Conservation (phyloP, 2,113 vertebrate species). For the Chaetorhynchus papuensis region DNA sequence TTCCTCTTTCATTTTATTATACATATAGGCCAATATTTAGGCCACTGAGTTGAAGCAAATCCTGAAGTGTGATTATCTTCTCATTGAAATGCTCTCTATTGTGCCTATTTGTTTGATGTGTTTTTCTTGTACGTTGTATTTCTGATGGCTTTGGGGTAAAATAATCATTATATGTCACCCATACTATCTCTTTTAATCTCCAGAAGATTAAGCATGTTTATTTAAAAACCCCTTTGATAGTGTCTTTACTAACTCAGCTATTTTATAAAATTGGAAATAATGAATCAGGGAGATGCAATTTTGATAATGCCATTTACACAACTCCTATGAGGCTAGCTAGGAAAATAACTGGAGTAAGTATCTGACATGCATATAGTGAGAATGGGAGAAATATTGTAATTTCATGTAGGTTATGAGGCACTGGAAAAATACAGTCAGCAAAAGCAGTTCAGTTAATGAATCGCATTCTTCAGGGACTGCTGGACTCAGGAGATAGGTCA, state of each 20-base stretch:
- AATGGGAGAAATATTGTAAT: slow-evolving; percentile 51
- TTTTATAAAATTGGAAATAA: slow-evolving; percentile 52
- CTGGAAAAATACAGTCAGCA: slow-evolving; percentile 44
- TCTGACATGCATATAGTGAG: slow-evolving; percentile 22
- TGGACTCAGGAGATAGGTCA: neutral
- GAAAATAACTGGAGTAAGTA: neutral
- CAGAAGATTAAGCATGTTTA: slow-evolving; percentile 58
- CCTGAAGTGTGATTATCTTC: slow-evolving; percentile 15
- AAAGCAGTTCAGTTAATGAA: slow-evolving; percentile 44
- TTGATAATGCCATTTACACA: slow-evolving; percentile 35
- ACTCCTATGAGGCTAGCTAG: slow-evolving; percentile 18
- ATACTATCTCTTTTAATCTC: slow-evolving; percentile 61
- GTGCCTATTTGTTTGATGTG: slow-evolving; percentile 58
- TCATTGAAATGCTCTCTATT: slow-evolving; percentile 56
- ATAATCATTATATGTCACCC: slow-evolving; percentile 26
- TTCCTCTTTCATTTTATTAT: neutral
- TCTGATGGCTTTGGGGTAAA: slow-evolving; percentile 37
- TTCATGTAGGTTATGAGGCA: slow-evolving; percentile 28
- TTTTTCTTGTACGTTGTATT: slow-evolving; percentile 18
- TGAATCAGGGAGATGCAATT: slow-evolving; percentile 42
- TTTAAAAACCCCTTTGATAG: slow-evolving; percentile 60
- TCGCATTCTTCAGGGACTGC: neutral
- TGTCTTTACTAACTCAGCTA: slow-evolving; percentile 46
- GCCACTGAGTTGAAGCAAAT: slow-evolving; percentile 3
- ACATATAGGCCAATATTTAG: slow-evolving; percentile 6